A percentile compares a stretch with the other conserved stretches of the same genome.
Evolutionary conservation across 2,797 vertebrate genomes (phyloP).

Genomic region (Helostoma temminkii): DNA sequence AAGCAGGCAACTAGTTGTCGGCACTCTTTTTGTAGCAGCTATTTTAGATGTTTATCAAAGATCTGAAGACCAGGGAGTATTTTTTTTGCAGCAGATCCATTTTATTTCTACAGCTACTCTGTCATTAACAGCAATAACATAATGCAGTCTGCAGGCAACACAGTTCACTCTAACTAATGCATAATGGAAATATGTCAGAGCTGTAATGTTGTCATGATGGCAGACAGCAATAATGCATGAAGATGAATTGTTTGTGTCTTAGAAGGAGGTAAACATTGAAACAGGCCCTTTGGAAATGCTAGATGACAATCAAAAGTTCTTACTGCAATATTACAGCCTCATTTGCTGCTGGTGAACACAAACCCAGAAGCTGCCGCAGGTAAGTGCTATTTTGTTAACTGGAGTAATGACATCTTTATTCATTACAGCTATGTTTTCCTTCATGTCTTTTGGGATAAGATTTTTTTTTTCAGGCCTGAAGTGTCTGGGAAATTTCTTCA

Average conservation of each 20-base stretch:
- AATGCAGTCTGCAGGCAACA: conserved; percentile 5
- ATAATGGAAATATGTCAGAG: conserved; percentile 17
- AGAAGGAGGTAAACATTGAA: conserved; percentile 21
- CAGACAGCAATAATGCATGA: conserved; percentile 22
- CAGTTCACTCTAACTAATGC: conserved; percentile 22
- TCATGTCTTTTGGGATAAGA: background rate
- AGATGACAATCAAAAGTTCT: conserved; percentile 28
- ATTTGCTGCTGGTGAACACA: conserved; percentile 23
- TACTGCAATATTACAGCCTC: conserved; percentile 17
- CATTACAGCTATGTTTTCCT: conserved; percentile 37
- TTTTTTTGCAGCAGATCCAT: conserved; percentile 5
- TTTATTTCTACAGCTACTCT: background rate
- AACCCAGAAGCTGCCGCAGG: conserved; percentile 13
- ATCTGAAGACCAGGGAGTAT: conserved; percentile 1
- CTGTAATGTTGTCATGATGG: conserved; percentile 2
- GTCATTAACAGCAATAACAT: too few species aligned
- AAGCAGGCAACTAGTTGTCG: conserved; percentile 17
- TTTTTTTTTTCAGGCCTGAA: background rate
- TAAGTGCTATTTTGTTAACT: conserved; percentile 26
- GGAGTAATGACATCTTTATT: conserved; percentile 26
- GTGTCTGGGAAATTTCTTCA: conserved; percentile 3
- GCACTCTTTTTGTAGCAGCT: conserved; percentile 5
- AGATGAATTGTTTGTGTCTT: conserved; percentile 35
- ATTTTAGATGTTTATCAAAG: conserved; percentile 5
- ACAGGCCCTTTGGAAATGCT: conserved; percentile 18